A percentile compares a stretch with the other conserved stretches of the same genome.
Conservation (phyloP, 1,140 invertebrate genomes). For the Atta cephalotes region DNA sequence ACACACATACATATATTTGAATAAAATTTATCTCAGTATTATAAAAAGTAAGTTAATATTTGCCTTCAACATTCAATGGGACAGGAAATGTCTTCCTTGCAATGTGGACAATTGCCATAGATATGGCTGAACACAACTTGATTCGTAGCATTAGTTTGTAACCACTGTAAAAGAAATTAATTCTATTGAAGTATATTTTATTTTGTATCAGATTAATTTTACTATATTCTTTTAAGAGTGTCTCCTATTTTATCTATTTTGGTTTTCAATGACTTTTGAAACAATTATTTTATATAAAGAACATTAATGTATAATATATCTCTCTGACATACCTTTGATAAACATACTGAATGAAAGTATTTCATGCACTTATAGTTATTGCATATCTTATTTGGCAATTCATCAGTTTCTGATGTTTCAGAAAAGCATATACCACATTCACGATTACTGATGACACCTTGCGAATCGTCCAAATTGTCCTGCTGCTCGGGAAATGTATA, state of each 20-base stretch:
- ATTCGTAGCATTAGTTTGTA: conserved; percentile 80
- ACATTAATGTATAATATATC: conserved; percentile 7
- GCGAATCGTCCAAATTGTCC: conserved; percentile 25
- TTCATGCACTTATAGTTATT: conserved; percentile 81
- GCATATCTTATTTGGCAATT: conserved; percentile 82
- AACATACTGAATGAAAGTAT: conserved; percentile 82
- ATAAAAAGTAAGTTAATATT: conserved; percentile 21
- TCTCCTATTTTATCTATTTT: neutral
- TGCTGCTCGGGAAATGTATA: conserved; percentile 77
- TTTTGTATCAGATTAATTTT: conserved; percentile 11
- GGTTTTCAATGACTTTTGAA: neutral
- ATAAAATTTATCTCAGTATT: conserved; percentile 55
- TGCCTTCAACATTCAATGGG: conserved; percentile 56
- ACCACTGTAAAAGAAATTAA: conserved; percentile 78
- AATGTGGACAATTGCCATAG: conserved; percentile 83
- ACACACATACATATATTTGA: conserved; percentile 77
- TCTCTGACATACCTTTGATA: conserved; percentile 76
- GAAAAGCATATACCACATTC: conserved; percentile 85
- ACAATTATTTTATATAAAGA: neutral
- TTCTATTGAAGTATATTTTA: neutral
- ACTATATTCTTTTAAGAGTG: neutral
- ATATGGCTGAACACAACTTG: conserved; percentile 81
- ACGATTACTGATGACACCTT: conserved; percentile 76
- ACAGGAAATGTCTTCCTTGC: conserved; percentile 81
- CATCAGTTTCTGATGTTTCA: conserved; percentile 72